These are phyloP conservation scores for Ichneumoninae sp. DNA, from an alignment of 2,888 invertebrate genomes.

Conservation along the genomic window DNA sequence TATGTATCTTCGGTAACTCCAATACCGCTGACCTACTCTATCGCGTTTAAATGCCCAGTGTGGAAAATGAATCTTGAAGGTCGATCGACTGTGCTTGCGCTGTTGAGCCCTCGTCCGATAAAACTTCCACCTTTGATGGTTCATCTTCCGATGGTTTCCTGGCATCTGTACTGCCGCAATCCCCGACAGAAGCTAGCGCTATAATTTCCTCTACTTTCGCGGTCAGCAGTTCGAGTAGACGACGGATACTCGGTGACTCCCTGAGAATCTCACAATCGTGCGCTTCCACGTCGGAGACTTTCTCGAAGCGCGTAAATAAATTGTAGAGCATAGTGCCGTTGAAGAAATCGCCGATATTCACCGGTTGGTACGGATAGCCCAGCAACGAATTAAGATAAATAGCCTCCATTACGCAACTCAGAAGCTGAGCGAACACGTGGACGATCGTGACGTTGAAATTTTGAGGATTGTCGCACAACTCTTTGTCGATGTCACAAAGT, in stretches of 20 bases:
- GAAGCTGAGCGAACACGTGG: slow-evolving; percentile 89
- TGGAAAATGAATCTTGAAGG: too few relatives aligned
- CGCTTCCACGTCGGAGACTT: slow-evolving; percentile 85
- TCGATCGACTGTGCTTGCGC: too few relatives aligned
- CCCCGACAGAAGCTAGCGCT: not conserved
- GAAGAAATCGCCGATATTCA: slow-evolving; percentile 87
- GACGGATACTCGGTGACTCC: slow-evolving; percentile 79
- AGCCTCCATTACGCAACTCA: slow-evolving; percentile 87
- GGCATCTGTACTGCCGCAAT: not conserved
- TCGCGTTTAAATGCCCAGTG: too few relatives aligned
- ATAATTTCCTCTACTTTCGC: slow-evolving; percentile 63
- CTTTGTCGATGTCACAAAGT: slow-evolving; percentile 87
- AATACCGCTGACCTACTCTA: too few relatives aligned
- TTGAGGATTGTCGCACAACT: slow-evolving; percentile 85
- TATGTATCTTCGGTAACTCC: too few relatives aligned
- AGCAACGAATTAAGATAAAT: slow-evolving; percentile 89
- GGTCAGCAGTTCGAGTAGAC: slow-evolving; percentile 75
- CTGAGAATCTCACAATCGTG: slow-evolving; percentile 84
- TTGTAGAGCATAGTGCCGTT: slow-evolving; percentile 93
- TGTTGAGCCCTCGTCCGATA: too few relatives aligned
- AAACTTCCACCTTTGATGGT: too few relatives aligned
- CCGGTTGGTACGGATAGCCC: slow-evolving; percentile 86
- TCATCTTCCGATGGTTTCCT: not conserved
- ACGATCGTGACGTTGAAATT: slow-evolving; percentile 86
- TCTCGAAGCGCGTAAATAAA: slow-evolving; percentile 87